Conservation (phyloP, 2,797 vertebrate species). For the Sebastes vulpes region DNA sequence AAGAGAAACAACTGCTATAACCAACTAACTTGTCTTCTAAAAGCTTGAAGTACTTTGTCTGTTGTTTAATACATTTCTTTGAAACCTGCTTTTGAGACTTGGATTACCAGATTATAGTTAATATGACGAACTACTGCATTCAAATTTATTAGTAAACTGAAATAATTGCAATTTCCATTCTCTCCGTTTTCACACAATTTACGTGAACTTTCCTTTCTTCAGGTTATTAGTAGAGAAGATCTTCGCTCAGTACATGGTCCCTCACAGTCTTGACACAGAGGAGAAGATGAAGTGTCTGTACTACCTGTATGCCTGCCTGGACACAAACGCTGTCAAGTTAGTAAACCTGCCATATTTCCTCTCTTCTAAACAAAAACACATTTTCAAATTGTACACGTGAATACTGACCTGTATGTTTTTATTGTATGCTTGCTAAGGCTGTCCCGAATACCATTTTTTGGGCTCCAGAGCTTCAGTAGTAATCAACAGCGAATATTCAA, state of each 20-base stretch:
- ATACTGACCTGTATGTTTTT: background rate
- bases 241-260: constrained; percentile 98
- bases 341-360: constrained; percentile 25
- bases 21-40: background rate
- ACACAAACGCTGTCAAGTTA: constrained; percentile 98
- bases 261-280: constrained; percentile 98
- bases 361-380: background rate
- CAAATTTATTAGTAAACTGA: background rate
- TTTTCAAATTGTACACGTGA: background rate
- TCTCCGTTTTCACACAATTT: background rate
- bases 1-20: background rate
- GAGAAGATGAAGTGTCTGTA: constrained; percentile 99
- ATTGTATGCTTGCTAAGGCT: background rate
- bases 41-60: background rate
- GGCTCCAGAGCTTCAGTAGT: too few relatives aligned
- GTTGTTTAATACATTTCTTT: background rate
- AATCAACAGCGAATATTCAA: too few relatives aligned
- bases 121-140: background rate
- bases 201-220: background rate
- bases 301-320: constrained; percentile 98
- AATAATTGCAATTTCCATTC: background rate
- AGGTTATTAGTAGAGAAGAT: constrained; percentile 99
- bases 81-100: background rate
- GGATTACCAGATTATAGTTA: background rate
- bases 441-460: background rate